phyloP scores from a whole-genome alignment of 1,140 invertebrate genomes.

The Tetramorium parvispinum region DNA sequence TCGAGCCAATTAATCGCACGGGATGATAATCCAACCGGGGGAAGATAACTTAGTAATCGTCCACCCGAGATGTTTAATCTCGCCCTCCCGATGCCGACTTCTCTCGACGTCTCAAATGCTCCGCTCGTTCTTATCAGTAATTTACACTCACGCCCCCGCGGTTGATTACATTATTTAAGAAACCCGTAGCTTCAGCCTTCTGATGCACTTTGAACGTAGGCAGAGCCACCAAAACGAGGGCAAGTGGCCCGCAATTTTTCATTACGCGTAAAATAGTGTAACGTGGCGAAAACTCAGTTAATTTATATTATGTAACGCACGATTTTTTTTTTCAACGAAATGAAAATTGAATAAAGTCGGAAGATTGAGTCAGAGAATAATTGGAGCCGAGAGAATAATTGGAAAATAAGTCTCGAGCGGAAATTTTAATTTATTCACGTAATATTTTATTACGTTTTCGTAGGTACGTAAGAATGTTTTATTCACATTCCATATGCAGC shows the following conservation, averaged over 20 bases:
- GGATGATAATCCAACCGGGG: not conserved
- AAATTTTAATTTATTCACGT: constrained; percentile 29
- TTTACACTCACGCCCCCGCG: constrained; percentile 21
- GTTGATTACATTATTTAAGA: constrained; percentile 22
- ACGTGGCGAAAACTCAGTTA: not conserved
- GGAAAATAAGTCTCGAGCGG: not conserved
- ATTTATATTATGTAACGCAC: not conserved
- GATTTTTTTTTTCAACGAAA: not conserved
- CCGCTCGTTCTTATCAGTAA: constrained; percentile 41
- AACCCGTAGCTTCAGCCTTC: not conserved
- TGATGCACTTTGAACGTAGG: not conserved
- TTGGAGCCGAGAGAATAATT: not conserved
- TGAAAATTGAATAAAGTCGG: not conserved
- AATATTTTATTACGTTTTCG: constrained; percentile 12
- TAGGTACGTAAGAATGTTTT: not conserved
- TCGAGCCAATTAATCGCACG: not conserved
- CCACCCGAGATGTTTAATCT: constrained; percentile 22
- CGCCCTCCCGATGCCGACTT: not conserved
- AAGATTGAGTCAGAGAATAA: not conserved
- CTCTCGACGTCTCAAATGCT: not conserved
- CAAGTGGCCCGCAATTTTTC: not conserved
- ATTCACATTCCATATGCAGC: constrained; percentile 21
- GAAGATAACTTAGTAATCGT: constrained; percentile 23
- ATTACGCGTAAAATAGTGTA: not conserved
- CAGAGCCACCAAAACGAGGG: not conserved